Evolutionary conservation across 2,888 invertebrate genomes (phyloP), one percentile per base, ranked within the genome.

Genomic region (Portevinia maculata): DNA sequence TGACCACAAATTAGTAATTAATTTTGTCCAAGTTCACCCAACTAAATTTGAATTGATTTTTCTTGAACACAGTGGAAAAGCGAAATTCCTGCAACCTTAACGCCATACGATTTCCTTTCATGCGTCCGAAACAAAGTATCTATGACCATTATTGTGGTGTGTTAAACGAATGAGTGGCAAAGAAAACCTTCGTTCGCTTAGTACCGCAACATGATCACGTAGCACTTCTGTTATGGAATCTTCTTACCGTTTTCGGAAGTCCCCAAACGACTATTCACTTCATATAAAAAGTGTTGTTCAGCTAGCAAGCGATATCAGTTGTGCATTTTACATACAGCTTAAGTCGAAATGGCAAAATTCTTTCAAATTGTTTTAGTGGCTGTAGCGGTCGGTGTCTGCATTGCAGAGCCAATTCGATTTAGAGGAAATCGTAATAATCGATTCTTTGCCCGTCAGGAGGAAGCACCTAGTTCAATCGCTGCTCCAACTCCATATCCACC

Each of bases 391-490:
- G 59, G 39, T 41, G 21, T 32, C 8, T 60, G 70, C 13, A 39
- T 32, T 19, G 76, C 81, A 1, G 81, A 76, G 11, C 70, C 76
- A 53, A 34, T 60, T n/a, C 59, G 34, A 1, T 83, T 76, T 3
- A 46, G 62, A 0, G 30, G 52, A 32, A 60, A 48, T n/a, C 48
- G 76, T 1, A 62, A 41, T 3, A 73, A 59, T 57, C 57, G 48
- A 5, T 76, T 70, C 41, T 76, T 71, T 41, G 81, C 81, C 11
- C 59, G 76, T 5, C 81, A 83, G 17, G 81, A 76, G 76, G 70
- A 19, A 30, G 81, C 52, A 3, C 71, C 75, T 7, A 74, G 53
- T 17, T 59, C 75, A 5, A 52, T 76, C 11, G 32, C 65, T 3
- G 79, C 46, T 21, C 55, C 75, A 13, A 50, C 59, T 11, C 69